Evolutionary conservation across 1,140 invertebrate genomes (phyloP).

Genomic region (Pectinophora gossypiella): DNA sequence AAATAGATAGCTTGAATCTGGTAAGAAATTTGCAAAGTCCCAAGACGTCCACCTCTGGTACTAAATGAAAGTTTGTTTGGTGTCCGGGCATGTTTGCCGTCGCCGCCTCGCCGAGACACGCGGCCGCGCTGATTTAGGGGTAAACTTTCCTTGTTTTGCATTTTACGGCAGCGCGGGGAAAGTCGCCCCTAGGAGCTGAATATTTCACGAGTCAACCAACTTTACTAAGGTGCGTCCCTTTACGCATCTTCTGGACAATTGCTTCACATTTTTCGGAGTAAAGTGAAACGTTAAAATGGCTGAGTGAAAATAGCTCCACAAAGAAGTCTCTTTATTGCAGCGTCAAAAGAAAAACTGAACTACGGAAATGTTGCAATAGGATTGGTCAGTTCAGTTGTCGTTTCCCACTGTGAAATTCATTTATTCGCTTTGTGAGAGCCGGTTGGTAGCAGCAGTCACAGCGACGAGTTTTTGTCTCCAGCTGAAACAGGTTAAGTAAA

Average conservation of each 20-base stretch:
- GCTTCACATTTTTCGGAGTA: not conserved
- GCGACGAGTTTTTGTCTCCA: not conserved
- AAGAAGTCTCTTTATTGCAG: not conserved
- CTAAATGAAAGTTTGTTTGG: slow-evolving; percentile 50
- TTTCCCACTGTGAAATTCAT: slow-evolving; percentile 33
- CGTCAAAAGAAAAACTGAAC: slow-evolving; percentile 14
- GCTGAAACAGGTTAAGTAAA: slow-evolving; percentile 59
- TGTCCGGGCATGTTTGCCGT: slow-evolving; percentile 35
- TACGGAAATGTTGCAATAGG: slow-evolving; percentile 2
- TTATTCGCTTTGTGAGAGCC: slow-evolving; percentile 37
- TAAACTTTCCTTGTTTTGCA: slow-evolving; percentile 66
- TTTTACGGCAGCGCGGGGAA: slow-evolving; percentile 49
- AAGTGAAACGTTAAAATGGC: no score
- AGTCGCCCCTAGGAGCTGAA: slow-evolving; percentile 61
- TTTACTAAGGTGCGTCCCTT: slow-evolving; percentile 43
- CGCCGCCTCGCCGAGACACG: slow-evolving; percentile 23
- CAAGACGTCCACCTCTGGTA: slow-evolving; percentile 14
- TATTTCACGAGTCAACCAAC: slow-evolving; percentile 58
- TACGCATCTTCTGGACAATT: slow-evolving; percentile 36
- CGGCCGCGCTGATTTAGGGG: slow-evolving; percentile 52
- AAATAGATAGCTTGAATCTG: not conserved
- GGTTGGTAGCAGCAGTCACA: slow-evolving; percentile 4
- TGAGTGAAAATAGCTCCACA: no score
- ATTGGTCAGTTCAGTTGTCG: slow-evolving; percentile 15
- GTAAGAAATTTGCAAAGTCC: slow-evolving; percentile 15